phyloP scores from a whole-genome alignment of 30 jellyfish, hydroid and myxozoan genomes.

The Hydractinia echinata region DNA sequence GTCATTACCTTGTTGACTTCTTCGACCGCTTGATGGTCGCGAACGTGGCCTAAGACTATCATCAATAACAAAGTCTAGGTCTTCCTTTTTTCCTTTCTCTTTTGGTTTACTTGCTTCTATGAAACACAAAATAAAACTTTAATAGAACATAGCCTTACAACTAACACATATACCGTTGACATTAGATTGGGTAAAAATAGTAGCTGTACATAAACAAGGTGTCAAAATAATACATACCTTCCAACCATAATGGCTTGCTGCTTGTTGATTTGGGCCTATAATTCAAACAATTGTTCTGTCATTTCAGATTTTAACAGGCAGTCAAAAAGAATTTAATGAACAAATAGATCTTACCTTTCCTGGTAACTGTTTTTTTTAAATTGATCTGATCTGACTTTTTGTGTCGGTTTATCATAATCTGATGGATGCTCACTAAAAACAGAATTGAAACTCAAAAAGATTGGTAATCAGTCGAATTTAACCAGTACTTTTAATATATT shows the following conservation, averaged over 20 bases:
- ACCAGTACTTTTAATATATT: too few relatives aligned
- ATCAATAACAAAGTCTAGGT: neutral
- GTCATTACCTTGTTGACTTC: slow-evolving; percentile 25
- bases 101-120: slow-evolving; percentile 1
- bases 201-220: too few relatives aligned
- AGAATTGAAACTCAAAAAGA: too few relatives aligned
- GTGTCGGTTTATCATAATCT: too few relatives aligned
- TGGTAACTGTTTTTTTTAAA: too few relatives aligned
- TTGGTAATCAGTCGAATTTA: too few relatives aligned
- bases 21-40: slow-evolving; percentile 50
- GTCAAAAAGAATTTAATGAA: too few relatives aligned
- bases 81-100: neutral
- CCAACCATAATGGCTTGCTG: slow-evolving; percentile 22
- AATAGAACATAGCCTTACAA: neutral
- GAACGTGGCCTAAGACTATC: slow-evolving; percentile 15
- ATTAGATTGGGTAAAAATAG: neutral
- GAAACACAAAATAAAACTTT: neutral
- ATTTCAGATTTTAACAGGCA: too few relatives aligned
- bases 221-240: slow-evolving; percentile 4
- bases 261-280: neutral
- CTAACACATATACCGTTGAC: neutral
- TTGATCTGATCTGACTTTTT: too few relatives aligned
- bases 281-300: neutral
- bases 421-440: too few relatives aligned
- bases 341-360: too few relatives aligned